Conservation (phyloP, 2,113 vertebrate genomes). For the Rhynchomys soricoides region DNA sequence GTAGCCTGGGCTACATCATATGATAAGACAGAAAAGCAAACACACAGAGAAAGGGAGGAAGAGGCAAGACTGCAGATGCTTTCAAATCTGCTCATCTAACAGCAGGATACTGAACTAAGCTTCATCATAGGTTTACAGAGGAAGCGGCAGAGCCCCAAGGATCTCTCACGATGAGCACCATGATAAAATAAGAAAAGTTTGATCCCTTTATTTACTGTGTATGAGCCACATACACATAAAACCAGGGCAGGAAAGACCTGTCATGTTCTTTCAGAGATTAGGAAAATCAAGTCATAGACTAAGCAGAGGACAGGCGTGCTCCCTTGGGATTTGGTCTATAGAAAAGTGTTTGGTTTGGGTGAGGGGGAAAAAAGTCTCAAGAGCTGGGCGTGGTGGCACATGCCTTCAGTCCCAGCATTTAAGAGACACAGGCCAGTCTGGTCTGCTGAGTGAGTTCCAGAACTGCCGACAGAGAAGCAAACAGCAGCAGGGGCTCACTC, state of each 20-base stretch:
- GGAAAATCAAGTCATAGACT: background rate
- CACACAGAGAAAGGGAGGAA: background rate
- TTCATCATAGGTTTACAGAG: too few species aligned
- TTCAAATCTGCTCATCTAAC: background rate
- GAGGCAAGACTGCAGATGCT: background rate
- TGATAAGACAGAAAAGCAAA: background rate
- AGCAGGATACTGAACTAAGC: background rate
- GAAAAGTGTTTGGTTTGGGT: background rate
- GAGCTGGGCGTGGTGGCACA: background rate
- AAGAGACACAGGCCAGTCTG: background rate
- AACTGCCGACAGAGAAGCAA: background rate
- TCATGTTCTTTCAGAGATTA: background rate
- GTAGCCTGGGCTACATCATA: background rate
- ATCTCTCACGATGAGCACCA: background rate
- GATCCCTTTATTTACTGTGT: background rate
- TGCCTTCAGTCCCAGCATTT: background rate
- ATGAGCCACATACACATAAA: background rate
- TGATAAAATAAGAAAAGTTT: background rate
- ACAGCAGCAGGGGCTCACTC: background rate
- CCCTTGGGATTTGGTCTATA: background rate
- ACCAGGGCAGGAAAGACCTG: background rate
- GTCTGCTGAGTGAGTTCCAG: background rate
- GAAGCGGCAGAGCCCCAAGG: background rate
- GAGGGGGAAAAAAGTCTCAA: background rate
- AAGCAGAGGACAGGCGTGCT: background rate